phyloP scores from a whole-genome alignment of 2,797 vertebrate genomes.

The Chrosomus eos region DNA sequence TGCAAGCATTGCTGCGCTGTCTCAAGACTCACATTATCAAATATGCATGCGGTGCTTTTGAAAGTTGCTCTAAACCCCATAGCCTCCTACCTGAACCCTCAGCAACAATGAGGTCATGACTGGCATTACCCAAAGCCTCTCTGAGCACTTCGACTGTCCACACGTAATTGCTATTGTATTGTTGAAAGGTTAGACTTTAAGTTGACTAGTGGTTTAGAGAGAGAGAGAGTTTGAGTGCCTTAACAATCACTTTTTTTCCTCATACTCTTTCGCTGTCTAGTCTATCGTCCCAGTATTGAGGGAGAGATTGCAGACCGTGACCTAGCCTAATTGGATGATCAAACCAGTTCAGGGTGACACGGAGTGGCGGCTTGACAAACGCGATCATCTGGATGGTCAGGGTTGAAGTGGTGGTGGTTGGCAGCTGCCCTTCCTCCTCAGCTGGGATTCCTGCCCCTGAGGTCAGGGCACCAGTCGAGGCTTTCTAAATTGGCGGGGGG shows the following conservation, averaged over 20 bases:
- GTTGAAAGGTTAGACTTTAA: slow-evolving; percentile 58
- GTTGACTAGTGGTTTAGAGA: slow-evolving; percentile 33
- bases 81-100: slow-evolving; percentile 48
- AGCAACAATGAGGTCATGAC: slow-evolving; percentile 55
- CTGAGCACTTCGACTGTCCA: slow-evolving; percentile 54
- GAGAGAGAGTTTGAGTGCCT: no score
- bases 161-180: slow-evolving; percentile 62
- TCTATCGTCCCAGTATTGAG: slow-evolving; percentile 12
- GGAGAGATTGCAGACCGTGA: slow-evolving; percentile 58
- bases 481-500: slow-evolving; percentile 51
- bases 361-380: slow-evolving; percentile 84
- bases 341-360: slow-evolving; percentile 72
- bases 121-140: slow-evolving; percentile 52
- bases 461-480: slow-evolving; percentile 69
- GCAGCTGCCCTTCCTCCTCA: slow-evolving; percentile 82
- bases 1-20: not conserved
- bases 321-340: slow-evolving; percentile 80
- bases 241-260: no score
- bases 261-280: slow-evolving; percentile 45
- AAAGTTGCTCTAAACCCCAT: slow-evolving; percentile 16
- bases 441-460: slow-evolving; percentile 74
- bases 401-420: slow-evolving; percentile 80
- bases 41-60: slow-evolving; percentile 32
- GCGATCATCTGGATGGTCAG: slow-evolving; percentile 79
- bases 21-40: slow-evolving; percentile 19